A percentile compares a stretch with the other conserved stretches of the same genome.
These are phyloP conservation scores for Steinernema hermaphroditum DNA, from an alignment of 2,888 invertebrate species.

Conservation along the genomic window DNA sequence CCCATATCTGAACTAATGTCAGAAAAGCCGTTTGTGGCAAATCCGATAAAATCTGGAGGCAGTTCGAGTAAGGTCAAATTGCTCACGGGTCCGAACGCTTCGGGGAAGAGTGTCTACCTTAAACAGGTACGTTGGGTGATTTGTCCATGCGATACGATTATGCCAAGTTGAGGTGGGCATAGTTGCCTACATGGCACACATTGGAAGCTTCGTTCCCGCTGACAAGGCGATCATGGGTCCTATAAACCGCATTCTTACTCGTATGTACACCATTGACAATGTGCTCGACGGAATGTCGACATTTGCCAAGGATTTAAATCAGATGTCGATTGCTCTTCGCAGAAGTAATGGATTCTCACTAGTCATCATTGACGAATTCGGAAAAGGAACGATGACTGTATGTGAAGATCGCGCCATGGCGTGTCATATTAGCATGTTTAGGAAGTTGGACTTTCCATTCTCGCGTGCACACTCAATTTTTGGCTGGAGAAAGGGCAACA, in stretches of 20 bases:
- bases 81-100: slow-evolving; percentile 85
- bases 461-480: slow-evolving; percentile 75
- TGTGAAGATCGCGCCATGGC: no score
- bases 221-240: slow-evolving; percentile 76
- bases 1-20: slow-evolving; percentile 77
- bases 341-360: slow-evolving; percentile 75
- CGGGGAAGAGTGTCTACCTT: slow-evolving; percentile 88
- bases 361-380: slow-evolving; percentile 85
- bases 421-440: slow-evolving; percentile 59
- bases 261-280: slow-evolving; percentile 79
- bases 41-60: slow-evolving; percentile 66
- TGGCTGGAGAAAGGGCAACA: slow-evolving; percentile 71
- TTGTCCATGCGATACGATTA: slow-evolving; percentile 39
- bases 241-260: slow-evolving; percentile 77
- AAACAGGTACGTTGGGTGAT: slow-evolving; percentile 74
- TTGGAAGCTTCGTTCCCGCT: slow-evolving; percentile 87
- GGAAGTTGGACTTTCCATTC: slow-evolving; percentile 77
- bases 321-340: slow-evolving; percentile 78
- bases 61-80: slow-evolving; percentile 74
- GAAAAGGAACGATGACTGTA: slow-evolving; percentile 76
- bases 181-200: slow-evolving; percentile 82
- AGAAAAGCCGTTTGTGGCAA: slow-evolving; percentile 51
- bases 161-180: slow-evolving; percentile 72
- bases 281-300: slow-evolving; percentile 80
- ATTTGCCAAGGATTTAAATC: slow-evolving; percentile 80